phyloP scores from a whole-genome alignment of 1,140 invertebrate genomes.

The Philopotamus ludificatus region DNA sequence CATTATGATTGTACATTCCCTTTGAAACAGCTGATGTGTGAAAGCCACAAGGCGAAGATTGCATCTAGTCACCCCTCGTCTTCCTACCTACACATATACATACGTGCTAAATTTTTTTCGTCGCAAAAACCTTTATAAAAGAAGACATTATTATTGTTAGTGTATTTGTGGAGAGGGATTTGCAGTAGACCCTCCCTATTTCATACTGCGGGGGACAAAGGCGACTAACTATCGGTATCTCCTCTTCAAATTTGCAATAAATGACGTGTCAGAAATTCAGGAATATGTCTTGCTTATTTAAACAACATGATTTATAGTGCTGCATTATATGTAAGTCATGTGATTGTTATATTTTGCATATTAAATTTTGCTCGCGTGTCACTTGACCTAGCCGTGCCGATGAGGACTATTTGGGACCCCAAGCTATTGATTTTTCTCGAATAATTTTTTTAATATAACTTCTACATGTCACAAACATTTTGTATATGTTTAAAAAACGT shows the following conservation, averaged over 20 bases:
- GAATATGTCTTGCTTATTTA: too few relatives aligned
- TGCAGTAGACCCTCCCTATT: not conserved
- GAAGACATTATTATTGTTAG: constrained; percentile 41
- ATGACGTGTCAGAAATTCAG: constrained; percentile 26
- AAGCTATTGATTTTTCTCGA: not conserved
- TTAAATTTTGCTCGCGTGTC: not conserved
- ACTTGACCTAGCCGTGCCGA: too few relatives aligned
- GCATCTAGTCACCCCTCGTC: constrained; percentile 26
- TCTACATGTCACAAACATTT: too few relatives aligned
- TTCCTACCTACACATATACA: constrained; percentile 8
- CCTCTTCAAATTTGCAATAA: constrained; percentile 34
- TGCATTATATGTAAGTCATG: too few relatives aligned
- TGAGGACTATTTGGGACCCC: too few relatives aligned
- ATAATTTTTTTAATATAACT: too few relatives aligned
- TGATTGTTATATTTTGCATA: constrained; percentile 1
- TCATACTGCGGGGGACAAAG: constrained; percentile 9
- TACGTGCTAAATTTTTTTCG: constrained; percentile 36
- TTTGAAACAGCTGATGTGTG: constrained; percentile 41
- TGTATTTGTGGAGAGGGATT: constrained; percentile 18
- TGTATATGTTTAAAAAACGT: too few relatives aligned
- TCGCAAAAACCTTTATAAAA: constrained; percentile 30
- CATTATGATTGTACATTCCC: constrained; percentile 30
- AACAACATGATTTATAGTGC: too few relatives aligned
- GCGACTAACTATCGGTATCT: not conserved
- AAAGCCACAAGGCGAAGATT: constrained; percentile 42